Conservation (phyloP, 2,113 vertebrate species). For the Mobula birostris region DNA sequence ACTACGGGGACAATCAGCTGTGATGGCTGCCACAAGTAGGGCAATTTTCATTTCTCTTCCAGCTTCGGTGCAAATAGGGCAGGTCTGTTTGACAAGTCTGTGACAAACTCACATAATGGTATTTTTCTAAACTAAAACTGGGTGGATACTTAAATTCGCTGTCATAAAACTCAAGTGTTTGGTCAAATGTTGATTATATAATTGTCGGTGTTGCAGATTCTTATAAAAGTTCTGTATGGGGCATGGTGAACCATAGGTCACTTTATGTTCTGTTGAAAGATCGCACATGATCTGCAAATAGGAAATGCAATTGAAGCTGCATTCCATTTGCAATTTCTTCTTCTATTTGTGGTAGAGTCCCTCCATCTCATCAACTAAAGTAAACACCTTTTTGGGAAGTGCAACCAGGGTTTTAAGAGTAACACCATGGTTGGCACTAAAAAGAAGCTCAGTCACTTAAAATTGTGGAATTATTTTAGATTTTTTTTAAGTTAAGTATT, state of each 20-base stretch:
- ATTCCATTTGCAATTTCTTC: not conserved
- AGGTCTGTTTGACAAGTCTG: not conserved
- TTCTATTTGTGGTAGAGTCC: not conserved
- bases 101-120: not conserved
- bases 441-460: not conserved
- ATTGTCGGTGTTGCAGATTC: not conserved
- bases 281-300: not conserved
- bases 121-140: not conserved
- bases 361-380: not conserved
- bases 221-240: not conserved
- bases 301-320: not conserved
- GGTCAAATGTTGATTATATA: not conserved
- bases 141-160: not conserved
- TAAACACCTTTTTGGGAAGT: not conserved
- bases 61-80: not conserved
- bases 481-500: not conserved
- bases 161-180: not conserved
- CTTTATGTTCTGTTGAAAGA: not conserved
- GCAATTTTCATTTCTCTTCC: not conserved
- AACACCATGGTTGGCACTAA: not conserved
- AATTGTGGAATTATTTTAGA: not conserved
- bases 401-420: not conserved
- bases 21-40: conserved; percentile 91
- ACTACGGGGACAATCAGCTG: conserved; percentile 88
- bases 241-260: not conserved